Evolutionary conservation across 2,797 vertebrate species (phyloP), one percentile per base, ranked within the genome.

Genomic region (Carapus acus): DNA sequence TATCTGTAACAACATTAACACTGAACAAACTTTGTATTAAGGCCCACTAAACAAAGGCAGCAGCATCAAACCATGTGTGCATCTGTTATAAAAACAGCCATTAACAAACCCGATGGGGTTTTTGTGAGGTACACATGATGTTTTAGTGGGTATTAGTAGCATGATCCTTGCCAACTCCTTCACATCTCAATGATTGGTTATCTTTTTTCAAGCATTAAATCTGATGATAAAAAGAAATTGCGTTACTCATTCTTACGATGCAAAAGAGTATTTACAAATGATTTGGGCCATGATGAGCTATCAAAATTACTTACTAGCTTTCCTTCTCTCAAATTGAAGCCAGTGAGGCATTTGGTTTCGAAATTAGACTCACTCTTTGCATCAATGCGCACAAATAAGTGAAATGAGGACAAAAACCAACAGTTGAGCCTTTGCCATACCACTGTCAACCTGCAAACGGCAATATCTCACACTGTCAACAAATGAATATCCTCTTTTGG

Each of bases 181-280:
- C 41, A 60, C 40, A 50, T 47, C 57, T 55, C 39, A 76, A 65
- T 77, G 74, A 69, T 78, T 75, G 45, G 51, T n/a, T 69, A 58
- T 64, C 20, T 53, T 58, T n/a, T 58, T 59, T 65, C 23, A 44
- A 69, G 39, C 48, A 71, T 65, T 57, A 72, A 43, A 61, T 68
- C 60, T 72, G 48, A 17, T 67, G 51, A 52, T 62, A 74, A 65
- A 62, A 69, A n/a, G n/a, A n/a, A 81, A 24, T 15, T 37, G 29
- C 47, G 56, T 31, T 64, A 64, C 68, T 43, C 51, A 69, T 69
- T 24, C 29, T 69, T 19, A 49, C 67, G 65, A 79, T 21, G 49
- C n/a, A 46, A 59, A 72, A 60, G 49, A 70, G 53, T 76, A 82
- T 79, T 70, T 80, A 82, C 72, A 82, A 65, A 63, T 72, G 41